phyloP scores from a whole-genome alignment of 1,140 invertebrate species.

The Cyphomyrmex costatus region DNA sequence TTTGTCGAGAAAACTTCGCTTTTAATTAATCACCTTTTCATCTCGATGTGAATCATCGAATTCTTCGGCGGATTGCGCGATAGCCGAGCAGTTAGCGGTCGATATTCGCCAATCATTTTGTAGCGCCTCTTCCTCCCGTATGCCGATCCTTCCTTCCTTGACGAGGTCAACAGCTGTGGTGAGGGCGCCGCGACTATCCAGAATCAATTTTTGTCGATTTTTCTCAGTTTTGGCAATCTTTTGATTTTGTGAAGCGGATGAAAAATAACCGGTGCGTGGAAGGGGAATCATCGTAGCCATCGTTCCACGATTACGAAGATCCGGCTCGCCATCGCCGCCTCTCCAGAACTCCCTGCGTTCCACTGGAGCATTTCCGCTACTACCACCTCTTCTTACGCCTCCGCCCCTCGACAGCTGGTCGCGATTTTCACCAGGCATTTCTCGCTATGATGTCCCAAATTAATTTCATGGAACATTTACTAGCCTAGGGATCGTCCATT shows the following conservation, averaged over 20 bases:
- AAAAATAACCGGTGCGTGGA: conserved; percentile 70
- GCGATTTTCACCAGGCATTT: conserved; percentile 64
- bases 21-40: conserved; percentile 69
- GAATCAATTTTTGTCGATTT: conserved; percentile 79
- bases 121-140: conserved; percentile 23
- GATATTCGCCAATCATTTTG: conserved; percentile 39
- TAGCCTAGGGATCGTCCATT: not conserved
- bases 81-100: not conserved
- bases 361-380: conserved; percentile 17
- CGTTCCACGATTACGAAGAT: conserved; percentile 46
- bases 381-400: not conserved
- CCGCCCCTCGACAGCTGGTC: conserved; percentile 39
- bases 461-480: conserved; percentile 41
- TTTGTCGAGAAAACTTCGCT: not conserved
- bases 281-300: conserved; percentile 80
- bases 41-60: conserved; percentile 22
- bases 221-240: conserved; percentile 82
- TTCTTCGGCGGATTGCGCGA: conserved; percentile 31
- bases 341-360: conserved; percentile 33
- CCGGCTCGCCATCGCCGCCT: conserved; percentile 13
- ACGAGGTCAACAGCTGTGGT: conserved; percentile 52
- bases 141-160: conserved; percentile 75
- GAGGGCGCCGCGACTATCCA: conserved; percentile 67
- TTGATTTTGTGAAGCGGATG: conserved; percentile 54
- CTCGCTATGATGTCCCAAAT: conserved; percentile 32